A percentile compares a stretch with the other conserved stretches of the same genome.
phyloP scores from a whole-genome alignment of 2,113 vertebrate genomes.

The Lanius collurio region DNA sequence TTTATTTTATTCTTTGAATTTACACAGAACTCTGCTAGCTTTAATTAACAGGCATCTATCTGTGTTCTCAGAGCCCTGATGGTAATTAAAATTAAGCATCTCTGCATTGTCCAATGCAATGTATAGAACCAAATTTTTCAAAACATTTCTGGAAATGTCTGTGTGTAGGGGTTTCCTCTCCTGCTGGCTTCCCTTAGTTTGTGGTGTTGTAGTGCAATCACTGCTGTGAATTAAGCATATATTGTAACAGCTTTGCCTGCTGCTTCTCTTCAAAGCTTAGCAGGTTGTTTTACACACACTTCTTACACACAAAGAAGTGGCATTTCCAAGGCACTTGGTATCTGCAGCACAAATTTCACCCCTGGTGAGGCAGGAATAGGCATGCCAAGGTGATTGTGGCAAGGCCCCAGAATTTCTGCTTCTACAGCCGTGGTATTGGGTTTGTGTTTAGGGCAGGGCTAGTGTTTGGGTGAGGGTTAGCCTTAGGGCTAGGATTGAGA shows the following conservation, averaged over 20 bases:
- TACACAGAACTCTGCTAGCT: not conserved
- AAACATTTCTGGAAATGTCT: not conserved
- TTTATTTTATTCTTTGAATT: constrained; percentile 23
- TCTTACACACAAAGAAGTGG: not conserved
- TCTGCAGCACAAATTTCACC: not conserved
- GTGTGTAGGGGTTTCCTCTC: not conserved
- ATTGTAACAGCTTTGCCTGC: not conserved
- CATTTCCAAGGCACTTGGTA: not conserved
- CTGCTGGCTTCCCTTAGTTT: not conserved
- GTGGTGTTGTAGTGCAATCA: not conserved
- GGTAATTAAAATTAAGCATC: constrained; percentile 18
- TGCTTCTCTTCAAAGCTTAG: not conserved
- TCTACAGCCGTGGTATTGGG: not conserved
- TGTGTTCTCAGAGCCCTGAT: not conserved
- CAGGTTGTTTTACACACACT: not conserved
- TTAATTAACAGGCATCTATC: constrained; percentile 31
- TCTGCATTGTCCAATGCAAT: not conserved
- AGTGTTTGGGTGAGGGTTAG: no score
- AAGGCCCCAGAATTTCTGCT: not conserved
- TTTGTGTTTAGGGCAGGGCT: not conserved
- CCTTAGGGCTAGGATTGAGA: not conserved
- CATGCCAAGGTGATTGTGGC: not conserved
- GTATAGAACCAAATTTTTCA: not conserved
- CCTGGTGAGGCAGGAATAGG: not conserved
- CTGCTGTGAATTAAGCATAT: not conserved